These are phyloP conservation scores for Drymonia ruficornis DNA, from an alignment of 2,888 invertebrate genomes.

Conservation along the genomic window DNA sequence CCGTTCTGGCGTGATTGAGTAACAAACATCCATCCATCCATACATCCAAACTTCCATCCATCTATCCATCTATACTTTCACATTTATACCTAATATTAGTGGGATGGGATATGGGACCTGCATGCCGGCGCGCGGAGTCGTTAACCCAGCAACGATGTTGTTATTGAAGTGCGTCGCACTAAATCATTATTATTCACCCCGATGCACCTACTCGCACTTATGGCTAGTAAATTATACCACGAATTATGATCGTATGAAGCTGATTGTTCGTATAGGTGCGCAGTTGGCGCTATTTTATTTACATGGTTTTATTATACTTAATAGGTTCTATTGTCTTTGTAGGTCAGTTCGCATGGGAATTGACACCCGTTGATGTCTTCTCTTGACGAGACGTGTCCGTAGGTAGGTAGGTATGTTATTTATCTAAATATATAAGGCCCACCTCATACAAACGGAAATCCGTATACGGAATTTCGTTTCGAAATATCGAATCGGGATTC, in stretches of 20 bases:
- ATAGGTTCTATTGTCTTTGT: neutral
- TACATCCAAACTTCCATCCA: too few relatives aligned
- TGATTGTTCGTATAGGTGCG: neutral
- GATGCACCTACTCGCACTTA: constrained; percentile 2
- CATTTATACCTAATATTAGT: too few relatives aligned
- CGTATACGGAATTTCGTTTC: too few relatives aligned
- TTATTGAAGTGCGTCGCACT: constrained; percentile 21
- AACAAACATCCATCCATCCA: too few relatives aligned
- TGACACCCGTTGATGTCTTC: neutral
- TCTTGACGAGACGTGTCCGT: neutral
- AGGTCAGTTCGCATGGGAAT: neutral
- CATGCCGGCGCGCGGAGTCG: too few relatives aligned
- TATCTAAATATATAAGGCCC: too few relatives aligned
- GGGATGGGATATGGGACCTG: too few relatives aligned
- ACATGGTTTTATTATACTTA: neutral
- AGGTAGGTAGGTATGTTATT: too few relatives aligned
- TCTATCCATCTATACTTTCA: too few relatives aligned
- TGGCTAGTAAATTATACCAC: neutral
- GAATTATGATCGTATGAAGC: neutral
- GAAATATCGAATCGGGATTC: too few relatives aligned
- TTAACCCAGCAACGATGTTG: constrained; percentile 20
- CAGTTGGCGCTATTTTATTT: neutral
- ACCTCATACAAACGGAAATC: too few relatives aligned
- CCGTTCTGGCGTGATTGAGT: too few relatives aligned
- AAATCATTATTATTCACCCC: constrained; percentile 13